Conservation (phyloP, 2,113 vertebrate genomes). For the Albula goreensis region DNA sequence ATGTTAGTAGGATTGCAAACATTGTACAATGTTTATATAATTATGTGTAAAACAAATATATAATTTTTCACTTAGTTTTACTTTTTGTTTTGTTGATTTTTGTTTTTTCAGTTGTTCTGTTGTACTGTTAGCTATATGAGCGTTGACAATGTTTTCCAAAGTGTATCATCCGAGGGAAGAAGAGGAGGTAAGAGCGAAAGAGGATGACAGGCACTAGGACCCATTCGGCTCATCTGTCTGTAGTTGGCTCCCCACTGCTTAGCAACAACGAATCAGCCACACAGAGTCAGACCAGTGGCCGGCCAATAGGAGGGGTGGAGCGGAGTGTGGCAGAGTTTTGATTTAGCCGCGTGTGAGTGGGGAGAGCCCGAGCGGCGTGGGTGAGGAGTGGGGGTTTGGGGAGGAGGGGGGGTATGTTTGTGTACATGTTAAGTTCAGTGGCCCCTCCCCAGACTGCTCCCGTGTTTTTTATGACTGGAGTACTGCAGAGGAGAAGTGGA, state of each 20-base stretch:
- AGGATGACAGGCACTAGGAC: conserved; percentile 58
- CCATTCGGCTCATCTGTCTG: conserved; percentile 61
- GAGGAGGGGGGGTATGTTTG: conserved; percentile 8
- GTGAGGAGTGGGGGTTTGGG: neutral
- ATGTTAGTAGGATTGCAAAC: no score
- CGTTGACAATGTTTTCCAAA: no score
- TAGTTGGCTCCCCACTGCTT: conserved; percentile 73
- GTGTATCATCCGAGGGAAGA: neutral
- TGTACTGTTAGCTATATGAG: no score
- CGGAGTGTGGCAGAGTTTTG: conserved; percentile 70
- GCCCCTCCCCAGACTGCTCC: neutral
- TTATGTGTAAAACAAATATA: no score
- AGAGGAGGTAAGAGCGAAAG: conserved; percentile 23
- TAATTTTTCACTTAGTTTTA: no score
- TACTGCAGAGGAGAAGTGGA: conserved; percentile 10
- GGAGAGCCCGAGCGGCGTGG: neutral
- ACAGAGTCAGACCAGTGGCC: conserved; percentile 39
- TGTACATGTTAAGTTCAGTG: neutral
- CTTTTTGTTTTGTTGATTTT: no score
- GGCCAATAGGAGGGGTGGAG: conserved; percentile 61
- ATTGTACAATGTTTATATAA: no score
- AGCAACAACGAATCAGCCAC: conserved; percentile 77
- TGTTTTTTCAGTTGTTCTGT: no score
- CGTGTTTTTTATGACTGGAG: neutral
- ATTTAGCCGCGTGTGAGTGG: conserved; percentile 65